Percentiles rank a stretch among this genome's conserved stretches.
These are phyloP conservation scores for Aythya fuligula DNA, from an alignment of 2,797 vertebrate genomes.

Conservation along the genomic window DNA sequence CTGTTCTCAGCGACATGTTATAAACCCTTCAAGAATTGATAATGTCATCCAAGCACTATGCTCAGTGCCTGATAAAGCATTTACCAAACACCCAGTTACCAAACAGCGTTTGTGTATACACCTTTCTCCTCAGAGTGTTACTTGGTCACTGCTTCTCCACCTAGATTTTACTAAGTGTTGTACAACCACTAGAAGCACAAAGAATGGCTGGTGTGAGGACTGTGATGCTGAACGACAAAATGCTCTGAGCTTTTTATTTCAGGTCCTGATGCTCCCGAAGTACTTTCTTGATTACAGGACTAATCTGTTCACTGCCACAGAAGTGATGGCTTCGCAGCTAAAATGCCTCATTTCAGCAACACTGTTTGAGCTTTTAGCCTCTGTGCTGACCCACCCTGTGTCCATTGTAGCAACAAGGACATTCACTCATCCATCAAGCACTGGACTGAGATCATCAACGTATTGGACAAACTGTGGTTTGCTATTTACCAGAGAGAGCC, in stretches of 20 bases:
- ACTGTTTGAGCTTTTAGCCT: neutral
- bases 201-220: neutral
- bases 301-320: neutral
- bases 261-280: neutral
- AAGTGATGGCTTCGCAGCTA: neutral
- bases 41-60: neutral
- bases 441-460: neutral
- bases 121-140: neutral
- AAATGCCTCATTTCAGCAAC: neutral
- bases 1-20: neutral
- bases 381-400: neutral
- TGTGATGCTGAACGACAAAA: neutral
- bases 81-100: neutral
- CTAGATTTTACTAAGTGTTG: neutral
- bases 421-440: neutral
- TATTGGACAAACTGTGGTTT: neutral
- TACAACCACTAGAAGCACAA: neutral
- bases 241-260: neutral
- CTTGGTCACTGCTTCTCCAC: neutral
- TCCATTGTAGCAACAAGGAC: neutral
- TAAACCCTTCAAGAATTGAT: conserved; percentile 29
- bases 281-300: neutral
- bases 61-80: neutral
- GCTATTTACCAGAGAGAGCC: neutral
- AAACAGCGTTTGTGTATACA: neutral